Percentiles rank a stretch among this genome's conserved stretches.
These are phyloP conservation scores for Archilochus colubris DNA, from an alignment of 2,113 vertebrate genomes.

Conservation along the genomic window DNA sequence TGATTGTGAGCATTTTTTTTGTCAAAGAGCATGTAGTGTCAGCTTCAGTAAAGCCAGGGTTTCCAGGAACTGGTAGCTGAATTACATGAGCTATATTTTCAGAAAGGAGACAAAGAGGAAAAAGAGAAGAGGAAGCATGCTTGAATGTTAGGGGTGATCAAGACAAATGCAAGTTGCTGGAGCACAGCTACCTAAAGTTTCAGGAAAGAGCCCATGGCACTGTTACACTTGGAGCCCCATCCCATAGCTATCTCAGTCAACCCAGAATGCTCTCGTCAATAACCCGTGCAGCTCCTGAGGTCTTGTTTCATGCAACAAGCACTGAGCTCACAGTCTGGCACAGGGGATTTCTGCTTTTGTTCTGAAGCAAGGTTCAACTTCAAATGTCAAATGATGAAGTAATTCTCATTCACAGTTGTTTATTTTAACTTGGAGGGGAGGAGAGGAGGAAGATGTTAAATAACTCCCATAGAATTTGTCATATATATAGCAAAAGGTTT, in stretches of 20 bases:
- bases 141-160: accelerated
- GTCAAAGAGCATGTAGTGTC: not conserved
- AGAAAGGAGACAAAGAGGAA: not conserved
- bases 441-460: not conserved
- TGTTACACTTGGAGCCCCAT: not conserved
- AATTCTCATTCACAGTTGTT: not conserved
- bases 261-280: not conserved
- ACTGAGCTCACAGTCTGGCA: conserved; percentile 39
- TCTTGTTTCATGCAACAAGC: not conserved
- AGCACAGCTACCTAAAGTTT: not conserved
- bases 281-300: not conserved
- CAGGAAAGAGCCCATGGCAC: not conserved
- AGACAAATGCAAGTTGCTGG: not conserved
- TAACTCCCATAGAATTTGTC: not conserved
- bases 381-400: conserved; percentile 33
- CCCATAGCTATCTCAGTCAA: not conserved
- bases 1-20: not conserved
- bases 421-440: not conserved
- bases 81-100: not conserved
- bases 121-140: accelerated
- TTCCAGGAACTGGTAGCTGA: not conserved
- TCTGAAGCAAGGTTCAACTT: not conserved
- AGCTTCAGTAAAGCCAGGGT: not conserved
- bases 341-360: not conserved
- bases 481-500: not conserved